phyloP scores from a whole-genome alignment of 2,797 vertebrate genomes.

The Acipenser ruthenus region DNA sequence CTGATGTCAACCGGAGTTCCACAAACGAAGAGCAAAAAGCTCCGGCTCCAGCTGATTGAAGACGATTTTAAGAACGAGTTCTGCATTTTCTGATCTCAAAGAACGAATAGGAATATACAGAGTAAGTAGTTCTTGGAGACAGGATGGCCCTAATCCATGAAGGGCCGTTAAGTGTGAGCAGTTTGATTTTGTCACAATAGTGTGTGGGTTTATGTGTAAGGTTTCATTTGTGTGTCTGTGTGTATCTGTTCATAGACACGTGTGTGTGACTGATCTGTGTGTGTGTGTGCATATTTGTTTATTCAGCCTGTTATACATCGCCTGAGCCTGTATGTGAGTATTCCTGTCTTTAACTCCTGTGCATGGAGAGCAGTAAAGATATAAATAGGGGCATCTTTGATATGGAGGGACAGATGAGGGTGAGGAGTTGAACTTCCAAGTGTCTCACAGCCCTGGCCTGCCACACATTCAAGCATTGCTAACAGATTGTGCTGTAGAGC shows the following conservation, averaged over 20 bases:
- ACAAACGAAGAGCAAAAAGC: no score
- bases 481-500: background rate
- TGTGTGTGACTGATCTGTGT: slow-evolving; percentile 10
- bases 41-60: no score
- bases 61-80: no score
- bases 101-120: no score
- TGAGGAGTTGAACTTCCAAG: background rate
- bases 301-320: background rate
- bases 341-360: background rate
- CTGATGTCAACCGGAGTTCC: no score
- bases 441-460: background rate
- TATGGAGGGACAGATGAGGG: background rate
- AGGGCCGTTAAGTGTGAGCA: no score
- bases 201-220: background rate
- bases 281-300: background rate
- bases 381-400: background rate
- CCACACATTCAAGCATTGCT: background rate
- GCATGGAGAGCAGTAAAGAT: background rate
- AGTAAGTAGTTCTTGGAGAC: no score
- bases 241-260: slow-evolving; percentile 4
- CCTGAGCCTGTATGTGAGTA: background rate
- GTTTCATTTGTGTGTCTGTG: background rate
- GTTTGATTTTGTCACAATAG: no score
- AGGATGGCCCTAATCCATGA: no score
- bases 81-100: no score